Conservation (phyloP, 1,140 invertebrate species). For the Drosophila mayri region DNA sequence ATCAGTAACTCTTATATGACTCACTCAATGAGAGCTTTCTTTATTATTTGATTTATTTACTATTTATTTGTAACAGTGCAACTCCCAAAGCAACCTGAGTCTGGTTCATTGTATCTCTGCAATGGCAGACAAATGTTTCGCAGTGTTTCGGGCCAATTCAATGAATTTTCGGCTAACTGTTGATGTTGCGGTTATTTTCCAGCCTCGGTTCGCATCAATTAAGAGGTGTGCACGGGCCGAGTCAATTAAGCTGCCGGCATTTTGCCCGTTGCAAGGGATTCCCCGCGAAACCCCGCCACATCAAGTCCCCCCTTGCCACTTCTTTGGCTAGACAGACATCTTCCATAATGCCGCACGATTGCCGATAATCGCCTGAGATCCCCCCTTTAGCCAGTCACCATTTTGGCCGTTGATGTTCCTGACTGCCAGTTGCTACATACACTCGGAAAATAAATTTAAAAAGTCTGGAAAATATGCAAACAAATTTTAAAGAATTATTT, state of each 20-base stretch:
- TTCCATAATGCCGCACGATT: slow-evolving; percentile 62
- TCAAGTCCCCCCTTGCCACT: neutral
- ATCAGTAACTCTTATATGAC: too few relatives aligned
- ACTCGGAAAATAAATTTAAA: neutral
- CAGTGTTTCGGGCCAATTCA: slow-evolving; percentile 44
- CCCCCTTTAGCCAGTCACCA: slow-evolving; percentile 26
- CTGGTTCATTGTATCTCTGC: slow-evolving; percentile 7
- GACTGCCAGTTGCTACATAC: slow-evolving; percentile 8
- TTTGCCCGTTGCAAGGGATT: slow-evolving; percentile 16
- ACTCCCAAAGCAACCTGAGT: neutral
- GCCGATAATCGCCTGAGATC: slow-evolving; percentile 45
- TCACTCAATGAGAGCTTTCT: neutral
- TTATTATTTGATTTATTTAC: neutral
- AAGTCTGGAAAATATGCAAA: neutral
- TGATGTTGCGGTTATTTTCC: slow-evolving; percentile 64
- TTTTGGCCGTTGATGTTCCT: slow-evolving; percentile 41
- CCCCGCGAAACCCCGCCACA: neutral
- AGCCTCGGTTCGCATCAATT: slow-evolving; percentile 57
- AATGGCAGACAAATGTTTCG: slow-evolving; percentile 43
- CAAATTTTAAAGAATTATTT: neutral
- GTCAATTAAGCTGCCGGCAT: slow-evolving; percentile 64
- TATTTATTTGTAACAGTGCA: slow-evolving; percentile 2
- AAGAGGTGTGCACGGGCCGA: slow-evolving; percentile 70
- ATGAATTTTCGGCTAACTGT: slow-evolving; percentile 75
- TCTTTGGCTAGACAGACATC: slow-evolving; percentile 50